Conservation (phyloP, 2,113 vertebrate species). For the Piaya cayana region DNA sequence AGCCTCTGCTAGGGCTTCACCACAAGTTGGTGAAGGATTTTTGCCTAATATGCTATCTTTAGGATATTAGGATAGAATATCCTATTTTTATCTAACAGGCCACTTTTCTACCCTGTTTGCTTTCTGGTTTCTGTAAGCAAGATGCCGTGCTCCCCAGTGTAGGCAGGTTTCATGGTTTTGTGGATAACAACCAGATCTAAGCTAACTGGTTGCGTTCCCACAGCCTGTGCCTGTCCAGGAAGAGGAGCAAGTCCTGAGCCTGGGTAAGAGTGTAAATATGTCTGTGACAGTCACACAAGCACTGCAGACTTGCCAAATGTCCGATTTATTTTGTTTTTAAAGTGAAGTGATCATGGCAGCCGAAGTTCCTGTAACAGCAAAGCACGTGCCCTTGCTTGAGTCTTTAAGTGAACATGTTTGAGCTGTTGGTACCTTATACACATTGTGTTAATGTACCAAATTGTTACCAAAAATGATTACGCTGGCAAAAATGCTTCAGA, state of each 20-base stretch:
- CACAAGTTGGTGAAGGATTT: too few species aligned
- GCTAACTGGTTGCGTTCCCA: neutral
- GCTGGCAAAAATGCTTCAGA: neutral
- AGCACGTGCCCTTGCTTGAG: neutral
- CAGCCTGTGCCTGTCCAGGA: neutral
- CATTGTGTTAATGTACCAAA: accelerated
- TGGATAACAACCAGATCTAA: neutral
- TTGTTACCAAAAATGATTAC: neutral
- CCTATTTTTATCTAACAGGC: neutral
- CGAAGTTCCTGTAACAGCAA: neutral
- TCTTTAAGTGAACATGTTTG: neutral
- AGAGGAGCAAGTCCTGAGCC: neutral
- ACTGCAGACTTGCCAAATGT: neutral
- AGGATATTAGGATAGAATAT: too few species aligned
- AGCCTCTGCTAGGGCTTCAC: too few species aligned
- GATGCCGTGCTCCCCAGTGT: accelerated
- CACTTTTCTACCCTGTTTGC: neutral
- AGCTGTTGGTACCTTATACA: neutral
- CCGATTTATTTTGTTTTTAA: neutral
- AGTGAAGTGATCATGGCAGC: neutral
- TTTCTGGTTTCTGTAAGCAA: neutral
- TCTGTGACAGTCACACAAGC: neutral
- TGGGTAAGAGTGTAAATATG: neutral
- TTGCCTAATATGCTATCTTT: too few species aligned
- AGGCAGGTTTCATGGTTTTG: neutral